Evolutionary conservation across 2,797 vertebrate species (phyloP).

Genomic region (Adrianichthys oophorus): DNA sequence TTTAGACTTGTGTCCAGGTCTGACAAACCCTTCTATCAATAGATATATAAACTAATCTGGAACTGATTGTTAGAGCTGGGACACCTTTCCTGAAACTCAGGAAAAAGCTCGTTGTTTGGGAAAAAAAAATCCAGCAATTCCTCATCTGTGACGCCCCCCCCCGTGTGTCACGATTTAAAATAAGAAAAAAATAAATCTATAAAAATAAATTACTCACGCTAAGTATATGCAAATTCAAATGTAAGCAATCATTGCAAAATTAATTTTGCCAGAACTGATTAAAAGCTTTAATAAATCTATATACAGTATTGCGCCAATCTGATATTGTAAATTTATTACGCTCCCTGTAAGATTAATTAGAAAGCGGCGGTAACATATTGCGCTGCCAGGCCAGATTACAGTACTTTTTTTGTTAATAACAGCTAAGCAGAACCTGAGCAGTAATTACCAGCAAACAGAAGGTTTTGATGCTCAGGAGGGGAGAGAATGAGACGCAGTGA

Average conservation of each 20-base stretch:
- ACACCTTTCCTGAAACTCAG: slow-evolving; percentile 6
- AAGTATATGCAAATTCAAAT: slow-evolving; percentile 99
- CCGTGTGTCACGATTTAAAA: slow-evolving; percentile 85
- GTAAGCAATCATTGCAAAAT: slow-evolving; percentile 99
- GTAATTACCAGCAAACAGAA: slow-evolving; percentile 95
- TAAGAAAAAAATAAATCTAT: slow-evolving; percentile 84
- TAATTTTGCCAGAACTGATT: slow-evolving; percentile 99
- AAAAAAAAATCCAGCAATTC: slow-evolving; percentile 46
- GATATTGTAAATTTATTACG: slow-evolving; percentile 99
- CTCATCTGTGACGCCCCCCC: slow-evolving; percentile 63
- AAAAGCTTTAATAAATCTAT: slow-evolving; percentile 99
- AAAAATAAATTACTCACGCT: slow-evolving; percentile 97
- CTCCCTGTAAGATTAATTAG: slow-evolving; percentile 99
- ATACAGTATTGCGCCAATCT: slow-evolving; percentile 98
- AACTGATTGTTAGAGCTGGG: slow-evolving; percentile 10
- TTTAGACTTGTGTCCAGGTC: too few species aligned
- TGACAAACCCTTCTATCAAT: too few species aligned
- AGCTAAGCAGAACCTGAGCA: slow-evolving; percentile 96
- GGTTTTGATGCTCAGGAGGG: slow-evolving; percentile 89
- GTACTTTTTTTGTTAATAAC: slow-evolving; percentile 91
- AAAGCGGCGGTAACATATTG: slow-evolving; percentile 98
- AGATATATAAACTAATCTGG: too few species aligned
- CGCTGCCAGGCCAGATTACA: slow-evolving; percentile 96
- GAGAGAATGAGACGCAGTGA: slow-evolving; percentile 75
- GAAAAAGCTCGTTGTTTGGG: slow-evolving; percentile 15